phyloP scores from a whole-genome alignment of 2,888 invertebrate genomes.

The Clusia tigrina region DNA sequence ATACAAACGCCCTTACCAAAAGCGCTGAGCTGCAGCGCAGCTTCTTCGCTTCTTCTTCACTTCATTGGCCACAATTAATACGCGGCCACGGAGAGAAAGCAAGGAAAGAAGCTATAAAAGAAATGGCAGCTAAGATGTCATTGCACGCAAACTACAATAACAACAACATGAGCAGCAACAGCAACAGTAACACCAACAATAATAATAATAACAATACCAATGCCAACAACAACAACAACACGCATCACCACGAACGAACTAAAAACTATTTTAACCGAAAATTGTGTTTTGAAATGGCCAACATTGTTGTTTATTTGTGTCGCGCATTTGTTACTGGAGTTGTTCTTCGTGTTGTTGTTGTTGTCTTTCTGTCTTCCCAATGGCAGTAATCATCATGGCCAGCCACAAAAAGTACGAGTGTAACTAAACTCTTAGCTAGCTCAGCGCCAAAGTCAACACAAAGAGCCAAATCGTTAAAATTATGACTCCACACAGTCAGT shows the following conservation, averaged over 20 bases:
- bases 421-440: too few species aligned
- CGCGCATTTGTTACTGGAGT: neutral
- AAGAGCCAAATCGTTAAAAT: too few species aligned
- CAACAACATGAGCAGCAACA: neutral
- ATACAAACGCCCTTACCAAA: neutral
- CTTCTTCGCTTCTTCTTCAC: conserved; percentile 32
- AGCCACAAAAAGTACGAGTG: neutral
- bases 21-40: neutral
- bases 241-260: neutral
- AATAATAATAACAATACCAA: neutral
- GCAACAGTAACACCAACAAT: neutral
- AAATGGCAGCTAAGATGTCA: conserved; percentile 20
- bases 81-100: conserved; percentile 45
- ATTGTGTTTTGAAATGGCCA: neutral
- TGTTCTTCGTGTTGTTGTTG: neutral
- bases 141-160: neutral
- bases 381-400: neutral
- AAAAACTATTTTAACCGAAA: conserved; percentile 6
- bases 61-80: conserved; percentile 54
- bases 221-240: neutral
- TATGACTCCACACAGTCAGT: neutral
- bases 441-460: neutral
- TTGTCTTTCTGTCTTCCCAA: neutral
- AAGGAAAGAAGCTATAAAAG: conserved; percentile 10
- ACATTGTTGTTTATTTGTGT: neutral